These are phyloP conservation scores for Rousettus leschenaultii DNA, from an alignment of 2,113 vertebrate species.

Conservation along the genomic window DNA sequence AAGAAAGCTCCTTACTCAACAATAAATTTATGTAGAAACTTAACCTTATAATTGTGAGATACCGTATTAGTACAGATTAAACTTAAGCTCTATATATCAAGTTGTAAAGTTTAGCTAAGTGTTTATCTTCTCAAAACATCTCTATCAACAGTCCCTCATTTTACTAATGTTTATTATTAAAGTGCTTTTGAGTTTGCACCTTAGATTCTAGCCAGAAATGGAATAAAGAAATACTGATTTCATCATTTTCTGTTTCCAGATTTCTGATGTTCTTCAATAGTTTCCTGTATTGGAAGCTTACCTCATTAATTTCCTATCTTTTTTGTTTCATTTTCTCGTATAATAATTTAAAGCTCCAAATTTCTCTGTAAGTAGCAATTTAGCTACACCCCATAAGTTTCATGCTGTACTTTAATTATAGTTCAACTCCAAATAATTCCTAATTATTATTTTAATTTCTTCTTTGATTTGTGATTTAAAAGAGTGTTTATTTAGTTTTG, in stretches of 20 bases:
- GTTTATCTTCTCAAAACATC: neutral
- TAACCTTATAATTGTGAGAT: neutral
- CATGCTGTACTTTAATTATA: neutral
- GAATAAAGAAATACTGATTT: neutral
- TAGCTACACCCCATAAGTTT: neutral
- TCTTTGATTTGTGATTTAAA: neutral
- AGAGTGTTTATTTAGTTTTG: neutral
- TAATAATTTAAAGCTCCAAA: neutral
- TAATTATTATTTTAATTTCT: conserved; percentile 4
- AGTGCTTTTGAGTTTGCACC: neutral
- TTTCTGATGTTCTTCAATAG: neutral
- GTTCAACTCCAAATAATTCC: neutral
- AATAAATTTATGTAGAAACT: neutral
- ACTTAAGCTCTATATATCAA: neutral
- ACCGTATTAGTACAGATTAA: neutral
- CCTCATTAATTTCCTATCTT: neutral
- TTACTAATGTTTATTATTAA: neutral
- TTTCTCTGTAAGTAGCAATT: neutral
- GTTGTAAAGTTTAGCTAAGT: neutral
- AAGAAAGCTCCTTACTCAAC: neutral
- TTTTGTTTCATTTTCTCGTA: neutral
- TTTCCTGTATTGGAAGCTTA: neutral
- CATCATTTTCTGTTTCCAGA: neutral
- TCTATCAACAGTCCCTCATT: neutral
- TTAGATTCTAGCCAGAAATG: neutral